Evolutionary conservation across 2,888 invertebrate species (phyloP).

Genomic region (Litoditis marina): DNA sequence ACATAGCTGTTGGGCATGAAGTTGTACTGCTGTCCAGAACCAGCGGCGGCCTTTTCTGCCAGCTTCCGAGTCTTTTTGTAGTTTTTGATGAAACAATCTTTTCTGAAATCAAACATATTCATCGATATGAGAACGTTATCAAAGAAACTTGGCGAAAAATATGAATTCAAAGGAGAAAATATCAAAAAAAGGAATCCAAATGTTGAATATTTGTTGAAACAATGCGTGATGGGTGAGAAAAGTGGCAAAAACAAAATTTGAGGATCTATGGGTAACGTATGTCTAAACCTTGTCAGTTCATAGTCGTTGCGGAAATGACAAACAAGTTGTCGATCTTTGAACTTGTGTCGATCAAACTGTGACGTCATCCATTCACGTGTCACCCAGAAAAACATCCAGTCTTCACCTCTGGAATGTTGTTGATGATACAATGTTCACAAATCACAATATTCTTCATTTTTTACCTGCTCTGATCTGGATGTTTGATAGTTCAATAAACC

Average conservation of each 20-base stretch:
- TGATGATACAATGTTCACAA: background rate
- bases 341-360: conserved; percentile 64
- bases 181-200: no score
- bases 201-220: no score
- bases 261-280: no score
- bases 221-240: no score
- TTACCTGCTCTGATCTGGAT: background rate
- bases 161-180: no score
- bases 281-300: conserved; percentile 67
- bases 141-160: no score
- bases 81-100: conserved; percentile 64
- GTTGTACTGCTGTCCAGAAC: conserved; percentile 57
- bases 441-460: no score
- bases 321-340: conserved; percentile 67
- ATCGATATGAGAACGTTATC: no score
- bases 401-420: conserved; percentile 61
- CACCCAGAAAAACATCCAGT: conserved; percentile 71
- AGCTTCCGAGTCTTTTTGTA: conserved; percentile 51
- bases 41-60: conserved; percentile 35
- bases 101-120: conserved; percentile 20
- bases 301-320: conserved; percentile 70
- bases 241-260: no score
- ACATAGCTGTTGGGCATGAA: conserved; percentile 70
- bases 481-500: background rate
- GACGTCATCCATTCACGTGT: conserved; percentile 68